These are phyloP conservation scores for Phymatocera aterrima DNA, from an alignment of 2,888 invertebrate genomes.

Conservation along the genomic window DNA sequence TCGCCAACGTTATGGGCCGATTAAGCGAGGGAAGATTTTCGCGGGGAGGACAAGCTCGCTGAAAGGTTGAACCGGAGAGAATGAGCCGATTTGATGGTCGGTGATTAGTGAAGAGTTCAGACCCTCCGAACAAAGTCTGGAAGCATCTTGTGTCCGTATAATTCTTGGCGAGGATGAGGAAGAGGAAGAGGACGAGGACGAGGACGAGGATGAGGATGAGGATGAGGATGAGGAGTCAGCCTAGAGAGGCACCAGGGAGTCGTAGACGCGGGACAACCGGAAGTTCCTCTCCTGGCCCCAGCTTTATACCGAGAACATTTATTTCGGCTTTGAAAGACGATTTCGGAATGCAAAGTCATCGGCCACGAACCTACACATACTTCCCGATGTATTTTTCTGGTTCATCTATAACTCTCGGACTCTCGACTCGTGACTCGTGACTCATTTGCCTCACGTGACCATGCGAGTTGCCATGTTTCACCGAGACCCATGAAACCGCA, in stretches of 20 bases:
- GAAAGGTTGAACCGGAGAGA: slow-evolving; percentile 51
- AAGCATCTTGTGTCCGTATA: background rate
- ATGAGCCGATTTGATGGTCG: slow-evolving; percentile 70
- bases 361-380: no score
- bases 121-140: background rate
- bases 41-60: slow-evolving; percentile 13
- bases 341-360: background rate
- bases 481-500: background rate
- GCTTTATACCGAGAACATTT: slow-evolving; percentile 51
- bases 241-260: slow-evolving; percentile 71
- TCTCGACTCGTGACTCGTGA: no score
- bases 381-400: background rate
- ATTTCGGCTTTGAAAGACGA: background rate
- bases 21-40: slow-evolving; percentile 30
- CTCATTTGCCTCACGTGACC: background rate
- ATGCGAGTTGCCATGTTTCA: background rate
- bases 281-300: slow-evolving; percentile 61
- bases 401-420: no score
- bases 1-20: slow-evolving; percentile 15
- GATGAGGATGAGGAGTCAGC: no score
- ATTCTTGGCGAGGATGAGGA: background rate
- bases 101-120: slow-evolving; percentile 67
- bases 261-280: slow-evolving; percentile 62
- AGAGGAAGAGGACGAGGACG: background rate
- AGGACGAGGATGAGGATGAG: no score